A percentile compares a stretch with the other conserved stretches of the same genome.
phyloP scores from a whole-genome alignment of 2,113 vertebrate species.

The Alaudala cheleensis region DNA sequence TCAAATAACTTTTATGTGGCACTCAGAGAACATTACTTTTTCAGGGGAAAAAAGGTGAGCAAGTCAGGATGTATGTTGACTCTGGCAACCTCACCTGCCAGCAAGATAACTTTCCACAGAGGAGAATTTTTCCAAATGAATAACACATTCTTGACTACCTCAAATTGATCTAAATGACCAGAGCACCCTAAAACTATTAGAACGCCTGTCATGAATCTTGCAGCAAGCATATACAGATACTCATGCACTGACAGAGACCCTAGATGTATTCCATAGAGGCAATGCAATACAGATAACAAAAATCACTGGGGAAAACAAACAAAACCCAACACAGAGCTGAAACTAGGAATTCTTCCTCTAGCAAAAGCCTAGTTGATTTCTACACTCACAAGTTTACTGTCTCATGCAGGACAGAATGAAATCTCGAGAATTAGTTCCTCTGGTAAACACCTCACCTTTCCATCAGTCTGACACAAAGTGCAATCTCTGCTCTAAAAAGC shows the following conservation, averaged over 20 bases:
- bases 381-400: neutral
- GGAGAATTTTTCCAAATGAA: neutral
- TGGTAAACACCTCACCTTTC: conserved; percentile 21
- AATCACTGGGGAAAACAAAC: neutral
- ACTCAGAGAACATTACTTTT: neutral
- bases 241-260: neutral
- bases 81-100: neutral
- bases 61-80: neutral
- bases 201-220: neutral
- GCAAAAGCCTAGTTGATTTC: neutral
- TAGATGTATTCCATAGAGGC: neutral
- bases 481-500: neutral
- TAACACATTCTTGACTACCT: accelerated
- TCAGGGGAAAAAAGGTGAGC: accelerated
- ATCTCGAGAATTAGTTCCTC: neutral
- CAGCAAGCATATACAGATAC: neutral
- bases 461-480: conserved; percentile 7
- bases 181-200: neutral
- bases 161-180: neutral
- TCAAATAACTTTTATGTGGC: neutral
- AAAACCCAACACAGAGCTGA: neutral
- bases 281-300: neutral
- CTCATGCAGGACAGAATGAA: neutral
- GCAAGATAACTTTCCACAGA: neutral
- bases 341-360: neutral